Conservation (phyloP, 2,113 vertebrate genomes). For the Paramormyrops kingsleyae region DNA sequence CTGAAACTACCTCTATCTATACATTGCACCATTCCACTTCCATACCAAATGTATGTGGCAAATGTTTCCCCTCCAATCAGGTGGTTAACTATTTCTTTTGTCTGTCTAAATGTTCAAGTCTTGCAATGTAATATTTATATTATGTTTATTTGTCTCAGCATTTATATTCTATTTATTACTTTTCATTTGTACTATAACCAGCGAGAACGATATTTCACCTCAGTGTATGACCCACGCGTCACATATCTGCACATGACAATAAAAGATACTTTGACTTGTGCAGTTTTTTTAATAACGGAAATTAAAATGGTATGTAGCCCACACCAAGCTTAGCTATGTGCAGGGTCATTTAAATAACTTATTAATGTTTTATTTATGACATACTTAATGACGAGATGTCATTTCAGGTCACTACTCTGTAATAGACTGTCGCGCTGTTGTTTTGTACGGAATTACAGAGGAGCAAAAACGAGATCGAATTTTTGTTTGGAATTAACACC, state of each 20-base stretch:
- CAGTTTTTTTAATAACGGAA: neutral
- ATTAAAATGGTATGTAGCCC: neutral
- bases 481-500: neutral
- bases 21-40: neutral
- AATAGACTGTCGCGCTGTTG: neutral
- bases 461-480: neutral
- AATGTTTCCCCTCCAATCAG: neutral
- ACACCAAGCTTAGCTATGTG: neutral
- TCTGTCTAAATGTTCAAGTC: neutral
- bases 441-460: neutral
- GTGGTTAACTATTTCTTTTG: neutral
- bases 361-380: neutral
- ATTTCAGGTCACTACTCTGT: neutral
- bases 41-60: neutral
- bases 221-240: neutral
- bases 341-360: neutral
- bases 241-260: neutral
- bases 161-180: neutral
- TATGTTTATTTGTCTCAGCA: neutral
- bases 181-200: neutral
- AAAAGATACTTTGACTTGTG: neutral
- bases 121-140: neutral
- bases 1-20: neutral
- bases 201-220: neutral
- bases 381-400: neutral